These are phyloP conservation scores for Takifugu flavidus DNA, from an alignment of 2,113 vertebrate genomes.

Conservation along the genomic window DNA sequence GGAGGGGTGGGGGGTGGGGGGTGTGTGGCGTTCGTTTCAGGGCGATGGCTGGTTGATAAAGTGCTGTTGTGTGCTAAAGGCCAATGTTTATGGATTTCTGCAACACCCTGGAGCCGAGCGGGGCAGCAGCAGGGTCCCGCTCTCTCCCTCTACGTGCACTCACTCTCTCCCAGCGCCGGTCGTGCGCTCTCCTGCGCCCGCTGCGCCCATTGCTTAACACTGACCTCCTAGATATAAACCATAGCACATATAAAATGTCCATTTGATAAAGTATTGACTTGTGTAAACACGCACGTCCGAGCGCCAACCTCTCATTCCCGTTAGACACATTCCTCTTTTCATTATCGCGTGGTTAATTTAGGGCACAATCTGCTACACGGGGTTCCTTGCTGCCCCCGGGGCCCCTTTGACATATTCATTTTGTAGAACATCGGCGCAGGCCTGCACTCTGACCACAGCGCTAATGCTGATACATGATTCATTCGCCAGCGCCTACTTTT, in stretches of 20 bases:
- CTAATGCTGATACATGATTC: constrained; percentile 43
- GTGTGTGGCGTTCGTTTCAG: constrained; percentile 17
- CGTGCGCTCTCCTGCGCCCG: too few relatives aligned
- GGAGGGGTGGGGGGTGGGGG: background rate
- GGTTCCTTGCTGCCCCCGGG: constrained; percentile 6
- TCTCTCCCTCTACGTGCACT: constrained; percentile 15
- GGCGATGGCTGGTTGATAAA: constrained; percentile 50
- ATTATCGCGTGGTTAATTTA: constrained; percentile 15
- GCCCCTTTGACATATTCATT: constrained; percentile 28
- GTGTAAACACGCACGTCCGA: background rate
- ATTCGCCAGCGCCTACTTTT: constrained; percentile 8
- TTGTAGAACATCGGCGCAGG: constrained; percentile 30
- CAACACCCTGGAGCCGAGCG: constrained; percentile 17
- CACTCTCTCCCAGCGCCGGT: constrained; percentile 6
- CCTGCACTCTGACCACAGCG: constrained; percentile 41
- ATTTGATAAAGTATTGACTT: constrained; percentile 6
- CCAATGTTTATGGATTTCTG: constrained; percentile 46
- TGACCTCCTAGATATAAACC: constrained; percentile 10
- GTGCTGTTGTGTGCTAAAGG: constrained; percentile 27
- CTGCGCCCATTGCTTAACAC: too few relatives aligned
- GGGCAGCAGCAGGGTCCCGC: constrained; percentile 21
- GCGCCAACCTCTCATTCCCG: background rate
- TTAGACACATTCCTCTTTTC: background rate
- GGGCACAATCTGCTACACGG: constrained; percentile 1
- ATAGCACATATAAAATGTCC: background rate